phyloP scores from a whole-genome alignment of 1,140 invertebrate genomes.

The Aphelinus atriplicis region DNA sequence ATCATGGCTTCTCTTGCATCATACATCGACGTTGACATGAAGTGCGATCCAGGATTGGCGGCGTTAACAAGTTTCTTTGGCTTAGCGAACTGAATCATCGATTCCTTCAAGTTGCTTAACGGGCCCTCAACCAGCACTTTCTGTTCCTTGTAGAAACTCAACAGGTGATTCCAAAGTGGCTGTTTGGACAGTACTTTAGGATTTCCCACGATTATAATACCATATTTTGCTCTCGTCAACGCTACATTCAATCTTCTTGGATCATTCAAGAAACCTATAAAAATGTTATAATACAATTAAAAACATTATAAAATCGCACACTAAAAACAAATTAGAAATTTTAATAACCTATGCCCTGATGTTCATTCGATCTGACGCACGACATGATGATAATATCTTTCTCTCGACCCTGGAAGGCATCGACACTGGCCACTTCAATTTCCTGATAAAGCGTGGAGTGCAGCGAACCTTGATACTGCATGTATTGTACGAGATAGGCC shows the following conservation, averaged over 20 bases:
- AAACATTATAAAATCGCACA: neutral
- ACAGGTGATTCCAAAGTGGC: conserved; percentile 97
- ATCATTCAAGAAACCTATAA: conserved; percentile 90
- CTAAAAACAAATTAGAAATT: conserved; percentile 9
- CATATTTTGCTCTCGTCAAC: conserved; percentile 96
- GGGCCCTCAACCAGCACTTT: conserved; percentile 98
- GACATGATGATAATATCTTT: conserved; percentile 99
- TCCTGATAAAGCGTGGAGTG: conserved; percentile 98
- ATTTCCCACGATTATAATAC: conserved; percentile 98
- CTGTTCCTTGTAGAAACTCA: conserved; percentile 98
- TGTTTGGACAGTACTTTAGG: conserved; percentile 98
- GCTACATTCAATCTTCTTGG: conserved; percentile 98
- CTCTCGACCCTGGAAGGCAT: conserved; percentile 97
- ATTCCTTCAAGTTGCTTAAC: conserved; percentile 96
- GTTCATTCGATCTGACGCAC: conserved; percentile 91
- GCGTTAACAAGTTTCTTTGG: conserved; percentile 95
- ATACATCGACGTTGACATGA: conserved; percentile 96
- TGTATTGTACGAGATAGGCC: conserved; percentile 97
- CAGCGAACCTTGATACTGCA: conserved; percentile 98
- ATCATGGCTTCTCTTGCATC: conserved; percentile 90
- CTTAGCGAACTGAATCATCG: conserved; percentile 96
- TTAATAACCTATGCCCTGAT: conserved; percentile 85
- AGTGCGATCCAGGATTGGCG: conserved; percentile 94
- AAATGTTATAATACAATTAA: neutral
- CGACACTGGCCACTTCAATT: conserved; percentile 99